Base-by-base conservation (phyloP, 2,888 invertebrate genomes). In the Nesidiocoris tenuis region DNA sequence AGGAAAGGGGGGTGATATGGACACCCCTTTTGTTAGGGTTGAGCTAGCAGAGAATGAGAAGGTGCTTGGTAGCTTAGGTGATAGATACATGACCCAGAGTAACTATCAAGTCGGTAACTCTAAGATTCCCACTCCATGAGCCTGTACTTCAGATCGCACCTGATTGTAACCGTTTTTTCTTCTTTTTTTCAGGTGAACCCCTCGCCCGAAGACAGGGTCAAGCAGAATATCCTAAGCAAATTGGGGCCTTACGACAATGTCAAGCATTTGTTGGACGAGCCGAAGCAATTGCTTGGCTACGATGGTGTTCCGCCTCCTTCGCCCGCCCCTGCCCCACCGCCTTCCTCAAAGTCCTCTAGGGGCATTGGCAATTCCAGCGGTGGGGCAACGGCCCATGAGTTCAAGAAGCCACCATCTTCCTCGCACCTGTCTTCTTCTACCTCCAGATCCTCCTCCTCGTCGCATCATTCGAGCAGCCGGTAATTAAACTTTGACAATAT, bases 161-260 rank as follows among this genome's bases (percentile, higher is more conserved):
- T n/a, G n/a, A n/a, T n/a, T n/a, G n/a, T n/a, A n/a, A n/a, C n/a
- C n/a, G n/a, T n/a, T n/a, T n/a, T n/a, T 39, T 39, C 3, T 39
- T 71, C 76, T 80, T 78, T 81, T 77, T 84, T 83, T 2, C 87
- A 91, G 91, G 90, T 91, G 82, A 88, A 85, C 83, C 87, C 84
- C 82, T 86, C 87, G 81, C 86, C 85, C 83, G 83, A 77, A 17
- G 90, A 90, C 83, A 87, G 86, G 79, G 87, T 88, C 80, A 89
- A 88, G 81, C 89, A 90, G 83, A 89, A 90, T 83, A 90, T 91
- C 81, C 90, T 90, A 83, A 89, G 87, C 80, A 89, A 88, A 82
- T 86, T 91, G 78, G 91, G 91, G 78, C 89, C 89, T 84, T 91
- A 89, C 84, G 86, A 87, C 78, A 85, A 88, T 80, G 88, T 91